Conservation (phyloP, 2,888 invertebrate genomes). For the Melipona bicolor region DNA sequence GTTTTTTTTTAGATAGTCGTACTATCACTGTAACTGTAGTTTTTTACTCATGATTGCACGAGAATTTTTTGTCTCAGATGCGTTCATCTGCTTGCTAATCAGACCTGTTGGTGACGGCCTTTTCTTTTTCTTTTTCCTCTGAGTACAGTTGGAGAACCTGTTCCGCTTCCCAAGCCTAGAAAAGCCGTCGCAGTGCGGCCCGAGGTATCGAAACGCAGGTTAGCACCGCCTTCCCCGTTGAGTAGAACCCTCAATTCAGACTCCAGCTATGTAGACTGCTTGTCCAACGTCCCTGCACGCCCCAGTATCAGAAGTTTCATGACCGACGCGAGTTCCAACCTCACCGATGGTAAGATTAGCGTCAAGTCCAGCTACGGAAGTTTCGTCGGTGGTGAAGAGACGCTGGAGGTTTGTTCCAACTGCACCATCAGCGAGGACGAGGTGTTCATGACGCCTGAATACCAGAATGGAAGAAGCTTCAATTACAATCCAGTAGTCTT, state of each 20-base stretch:
- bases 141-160: slow-evolving; percentile 69
- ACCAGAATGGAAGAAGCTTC: not conserved
- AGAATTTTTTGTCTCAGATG: not conserved
- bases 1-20: not conserved
- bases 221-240: slow-evolving; percentile 45
- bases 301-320: not conserved
- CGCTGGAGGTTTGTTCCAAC: not conserved
- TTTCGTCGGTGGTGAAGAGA: not conserved
- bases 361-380: not conserved
- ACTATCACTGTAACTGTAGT: not conserved
- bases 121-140: slow-evolving; percentile 52
- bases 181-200: slow-evolving; percentile 50
- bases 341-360: not conserved
- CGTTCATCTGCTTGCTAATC: slow-evolving; percentile 31
- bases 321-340: not conserved
- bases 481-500: not conserved
- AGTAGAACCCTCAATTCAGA: slow-evolving; percentile 42
- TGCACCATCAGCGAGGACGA: slow-evolving; percentile 30
- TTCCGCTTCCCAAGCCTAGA: slow-evolving; percentile 78
- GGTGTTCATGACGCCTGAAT: slow-evolving; percentile 12
- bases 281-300: slow-evolving; percentile 7
- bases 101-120: slow-evolving; percentile 68
- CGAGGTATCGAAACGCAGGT: slow-evolving; percentile 53
- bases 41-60: not conserved
- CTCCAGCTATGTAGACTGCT: slow-evolving; percentile 31